Evolutionary conservation across 2,113 vertebrate species (phyloP), one percentile per base, ranked within the genome.

Genomic region (Myotis davidii): DNA sequence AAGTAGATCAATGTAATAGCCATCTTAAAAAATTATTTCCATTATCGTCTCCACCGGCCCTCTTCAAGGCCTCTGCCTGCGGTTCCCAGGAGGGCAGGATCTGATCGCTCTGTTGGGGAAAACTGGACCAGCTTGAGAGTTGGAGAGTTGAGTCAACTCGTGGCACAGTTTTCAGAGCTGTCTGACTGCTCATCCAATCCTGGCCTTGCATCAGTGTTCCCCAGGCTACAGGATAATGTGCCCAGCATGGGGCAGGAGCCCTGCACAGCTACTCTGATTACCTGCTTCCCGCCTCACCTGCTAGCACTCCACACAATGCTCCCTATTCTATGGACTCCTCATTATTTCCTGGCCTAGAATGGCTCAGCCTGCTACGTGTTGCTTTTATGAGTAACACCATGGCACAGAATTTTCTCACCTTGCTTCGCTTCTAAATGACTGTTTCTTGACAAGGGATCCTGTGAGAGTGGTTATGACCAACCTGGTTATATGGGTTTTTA

Each of bases 1-100:
- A 69, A 70, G 54, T 45, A 23, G 67, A 90, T 95, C 90, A 84
- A 11, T 92, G 94, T 94, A 90, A 96, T 97, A 93, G 61, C 85
- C 81, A 74, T 45, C 78, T 90, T 74, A 85, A 90, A 90, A 79
- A 77, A 73, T 82, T 56, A 92, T 83, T 95, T 90, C 90, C 54
- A 6, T 39, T 25, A n/a, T 73, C 59, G 84, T 85, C 85, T 76
- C 78, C 34, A 45, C 0, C 25, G 81, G 59, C 73, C 42, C 20
- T 32, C 0, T 5, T 39, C 16, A 32, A 78, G 54, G 34, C 9
- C 13, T 18, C 88, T 83, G 85, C 9, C 39, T n/a, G 0, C 59
- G n/a, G 84, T 34, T 48, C 34, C 84, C 34, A n/a, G 59, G 29
- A 61, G 4, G 29, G n/a, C 37, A 59, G 59, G n/a, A 42, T 48